Conservation (phyloP, 2,113 vertebrate genomes). For the Heptranchias perlo region DNA sequence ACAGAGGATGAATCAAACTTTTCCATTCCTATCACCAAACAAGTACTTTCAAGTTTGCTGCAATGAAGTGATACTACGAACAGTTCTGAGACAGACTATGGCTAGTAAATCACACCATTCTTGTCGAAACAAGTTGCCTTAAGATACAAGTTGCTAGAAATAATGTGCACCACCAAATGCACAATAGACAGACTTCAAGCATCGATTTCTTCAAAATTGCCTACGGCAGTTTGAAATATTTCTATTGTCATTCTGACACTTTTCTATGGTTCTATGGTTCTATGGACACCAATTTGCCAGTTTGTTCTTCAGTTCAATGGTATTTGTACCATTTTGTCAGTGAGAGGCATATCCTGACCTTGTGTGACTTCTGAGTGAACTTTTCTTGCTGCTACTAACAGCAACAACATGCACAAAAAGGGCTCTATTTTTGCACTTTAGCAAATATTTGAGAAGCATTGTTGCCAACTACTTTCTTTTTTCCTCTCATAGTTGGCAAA, state of each 20-base stretch:
- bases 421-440: neutral
- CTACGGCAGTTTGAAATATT: neutral
- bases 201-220: neutral
- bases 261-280: too few species aligned
- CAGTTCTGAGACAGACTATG: neutral
- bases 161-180: neutral
- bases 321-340: neutral
- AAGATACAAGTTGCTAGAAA: neutral
- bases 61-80: neutral
- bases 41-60: neutral
- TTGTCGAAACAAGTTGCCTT: neutral
- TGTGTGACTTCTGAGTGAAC: neutral
- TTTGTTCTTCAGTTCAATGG: neutral
- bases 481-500: conserved; percentile 1
- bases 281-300: neutral
- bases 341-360: neutral
- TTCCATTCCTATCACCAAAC: neutral
- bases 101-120: neutral
- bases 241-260: neutral
- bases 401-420: neutral
- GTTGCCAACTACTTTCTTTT: neutral
- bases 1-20: neutral
- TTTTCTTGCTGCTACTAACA: neutral
- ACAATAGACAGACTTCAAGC: neutral
- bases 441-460: conserved; percentile 13